Evolutionary conservation across 2,888 invertebrate genomes (phyloP).

Genomic region (Lithodes maja): DNA sequence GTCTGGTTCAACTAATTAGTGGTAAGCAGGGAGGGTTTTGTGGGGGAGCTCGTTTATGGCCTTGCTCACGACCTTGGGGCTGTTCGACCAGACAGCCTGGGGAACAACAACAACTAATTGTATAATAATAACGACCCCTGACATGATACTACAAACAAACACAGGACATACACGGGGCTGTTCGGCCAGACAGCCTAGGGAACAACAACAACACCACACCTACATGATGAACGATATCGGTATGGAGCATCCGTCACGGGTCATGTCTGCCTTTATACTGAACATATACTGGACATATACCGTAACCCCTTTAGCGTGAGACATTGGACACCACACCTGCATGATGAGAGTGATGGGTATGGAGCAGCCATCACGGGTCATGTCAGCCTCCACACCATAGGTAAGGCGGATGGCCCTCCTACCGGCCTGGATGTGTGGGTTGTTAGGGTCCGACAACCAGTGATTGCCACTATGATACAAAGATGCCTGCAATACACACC

Average conservation of each 20-base stretch:
- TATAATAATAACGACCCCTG: no score
- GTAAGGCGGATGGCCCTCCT: constrained; percentile 86
- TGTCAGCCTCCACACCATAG: constrained; percentile 92
- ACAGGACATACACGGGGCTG: no score
- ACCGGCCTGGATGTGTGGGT: constrained; percentile 96
- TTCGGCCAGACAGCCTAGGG: no score
- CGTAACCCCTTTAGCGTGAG: no score
- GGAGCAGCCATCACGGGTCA: constrained; percentile 97
- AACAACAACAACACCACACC: constrained; percentile 73
- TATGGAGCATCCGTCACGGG: constrained; percentile 97
- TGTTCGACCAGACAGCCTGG: no score
- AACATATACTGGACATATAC: constrained; percentile 90
- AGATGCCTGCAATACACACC: constrained; percentile 72
- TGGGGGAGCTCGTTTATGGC: no score
- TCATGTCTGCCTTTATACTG: constrained; percentile 93
- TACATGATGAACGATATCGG: constrained; percentile 94
- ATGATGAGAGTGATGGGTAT: constrained; percentile 97
- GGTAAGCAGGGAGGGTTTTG: no score
- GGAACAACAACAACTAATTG: no score
- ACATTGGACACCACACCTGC: constrained; percentile 76
- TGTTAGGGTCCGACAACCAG: constrained; percentile 93
- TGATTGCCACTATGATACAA: constrained; percentile 87
- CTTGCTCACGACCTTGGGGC: no score
- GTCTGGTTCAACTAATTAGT: no score
- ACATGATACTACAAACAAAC: no score